Base-by-base conservation (phyloP, 2,113 vertebrate species). In the Nerophis ophidion region DNA sequence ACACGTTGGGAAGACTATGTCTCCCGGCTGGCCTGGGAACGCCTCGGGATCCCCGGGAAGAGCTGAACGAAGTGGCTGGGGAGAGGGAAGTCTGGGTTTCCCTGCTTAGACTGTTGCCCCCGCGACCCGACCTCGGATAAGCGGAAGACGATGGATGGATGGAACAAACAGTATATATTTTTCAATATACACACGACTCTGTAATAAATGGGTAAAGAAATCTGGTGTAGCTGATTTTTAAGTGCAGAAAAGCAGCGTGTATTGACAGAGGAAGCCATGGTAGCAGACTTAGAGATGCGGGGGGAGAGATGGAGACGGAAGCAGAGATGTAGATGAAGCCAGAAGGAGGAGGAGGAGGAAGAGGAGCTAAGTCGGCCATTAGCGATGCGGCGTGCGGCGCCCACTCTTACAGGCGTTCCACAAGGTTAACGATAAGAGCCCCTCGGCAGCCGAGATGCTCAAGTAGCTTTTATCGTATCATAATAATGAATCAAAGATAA, bases 401-500 rank as follows among this genome's bases (percentile, higher is more conserved):
- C 78, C 87, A 75, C 72, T 89, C 85, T 82, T 69, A 81, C 74
- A 75, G 57, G 68, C 83, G 84, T 90, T 90, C 86, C 87, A 87
- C 89, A 89, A 91, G 89, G 90, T 91, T 91, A 91, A 91, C 90
- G 89, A 91, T 89, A 89, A 89, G 82, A 84, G 89, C 84, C 84
- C 82, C 79, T 84, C 81, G 72, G 84, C 80, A 84, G 84, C 87
- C 82, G 86, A 89, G 90, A 91, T 90, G 90, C 90, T 90, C 89
- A 91, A 91, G 88, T 90, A 91, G 89, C 89, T 90, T 91, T 91
- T 91, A 91, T 91, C 86, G 88, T 91, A 90, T 91, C 90, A 90
- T 91, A 90, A 90, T 91, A 90, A 91, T 91, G 87, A 91, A 90
- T 91, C 89, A 90, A 87, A 91, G 88, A 89, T 90, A 89, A 91